Evolutionary conservation across 2,888 invertebrate genomes (phyloP).

Genomic region (Sarcophaga subvicina): DNA sequence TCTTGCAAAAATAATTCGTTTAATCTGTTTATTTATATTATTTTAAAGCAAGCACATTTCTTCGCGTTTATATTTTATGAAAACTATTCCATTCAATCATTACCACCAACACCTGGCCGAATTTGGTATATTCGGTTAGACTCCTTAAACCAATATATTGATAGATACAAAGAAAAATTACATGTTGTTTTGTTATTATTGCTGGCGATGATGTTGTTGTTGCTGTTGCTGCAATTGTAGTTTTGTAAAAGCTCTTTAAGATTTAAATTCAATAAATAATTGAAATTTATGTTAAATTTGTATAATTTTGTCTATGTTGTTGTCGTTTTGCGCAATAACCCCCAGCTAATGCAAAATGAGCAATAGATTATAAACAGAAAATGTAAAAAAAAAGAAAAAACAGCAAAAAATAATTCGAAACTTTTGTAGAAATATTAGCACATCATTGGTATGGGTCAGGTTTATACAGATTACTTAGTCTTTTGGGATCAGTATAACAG

Average conservation of each 20-base stretch:
- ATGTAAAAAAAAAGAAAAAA: not conserved
- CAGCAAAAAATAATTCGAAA: constrained; percentile 27
- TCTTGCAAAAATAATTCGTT: too few species aligned
- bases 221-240: not conserved
- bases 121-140: constrained; percentile 12
- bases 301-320: constrained; percentile 48
- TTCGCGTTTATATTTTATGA: too few species aligned
- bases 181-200: too few species aligned
- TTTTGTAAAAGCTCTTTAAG: constrained; percentile 49
- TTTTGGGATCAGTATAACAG: constrained; percentile 39
- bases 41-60: too few species aligned
- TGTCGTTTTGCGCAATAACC: constrained; percentile 65
- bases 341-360: constrained; percentile 56
- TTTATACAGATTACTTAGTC: constrained; percentile 41
- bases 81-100: too few species aligned
- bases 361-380: constrained; percentile 21
- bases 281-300: constrained; percentile 67
- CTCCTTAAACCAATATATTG: constrained; percentile 2
- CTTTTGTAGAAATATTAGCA: constrained; percentile 63
- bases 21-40: too few species aligned
- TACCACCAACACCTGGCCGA: not conserved
- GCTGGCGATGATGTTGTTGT: too few species aligned
- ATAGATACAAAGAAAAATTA: constrained; percentile 42
- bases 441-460: constrained; percentile 69
- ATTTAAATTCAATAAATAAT: constrained; percentile 69